These are phyloP conservation scores for Resseliella maxima DNA, from an alignment of 2,888 invertebrate species.

Conservation along the genomic window DNA sequence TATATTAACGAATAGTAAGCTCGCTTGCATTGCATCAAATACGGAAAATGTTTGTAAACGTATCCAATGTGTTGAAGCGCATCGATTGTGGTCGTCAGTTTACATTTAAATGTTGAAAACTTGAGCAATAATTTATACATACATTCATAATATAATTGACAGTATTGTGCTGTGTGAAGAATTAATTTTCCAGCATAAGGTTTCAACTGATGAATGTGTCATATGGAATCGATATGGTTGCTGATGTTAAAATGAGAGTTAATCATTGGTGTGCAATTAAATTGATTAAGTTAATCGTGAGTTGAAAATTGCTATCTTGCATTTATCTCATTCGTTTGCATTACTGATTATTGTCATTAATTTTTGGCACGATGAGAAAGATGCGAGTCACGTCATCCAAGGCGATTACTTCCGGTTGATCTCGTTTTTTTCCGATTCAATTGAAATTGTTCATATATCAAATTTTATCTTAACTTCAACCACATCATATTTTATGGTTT, in stretches of 20 bases:
- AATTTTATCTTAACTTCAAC: not conserved
- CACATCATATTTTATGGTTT: not conserved
- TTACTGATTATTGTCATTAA: not conserved
- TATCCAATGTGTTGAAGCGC: not conserved
- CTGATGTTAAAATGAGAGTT: not conserved
- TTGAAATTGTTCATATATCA: constrained; percentile 47
- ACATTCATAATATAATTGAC: not conserved
- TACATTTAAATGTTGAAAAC: not conserved
- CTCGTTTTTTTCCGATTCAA: constrained; percentile 10
- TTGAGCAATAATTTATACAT: constrained; percentile 40
- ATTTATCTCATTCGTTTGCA: no score
- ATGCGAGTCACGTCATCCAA: constrained; percentile 8
- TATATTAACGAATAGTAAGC: not conserved
- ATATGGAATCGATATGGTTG: not conserved
- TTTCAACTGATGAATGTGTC: no score
- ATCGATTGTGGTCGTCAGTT: not conserved
- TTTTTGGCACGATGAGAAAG: not conserved
- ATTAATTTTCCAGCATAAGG: not conserved
- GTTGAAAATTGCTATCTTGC: not conserved
- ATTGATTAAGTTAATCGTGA: constrained; percentile 24
- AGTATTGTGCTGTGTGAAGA: not conserved
- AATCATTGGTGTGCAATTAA: constrained; percentile 4
- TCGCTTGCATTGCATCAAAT: not conserved
- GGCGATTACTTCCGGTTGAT: constrained; percentile 14
- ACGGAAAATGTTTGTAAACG: not conserved